Evolutionary conservation across 2,888 invertebrate genomes (phyloP).

Genomic region (Ctena decussata): DNA sequence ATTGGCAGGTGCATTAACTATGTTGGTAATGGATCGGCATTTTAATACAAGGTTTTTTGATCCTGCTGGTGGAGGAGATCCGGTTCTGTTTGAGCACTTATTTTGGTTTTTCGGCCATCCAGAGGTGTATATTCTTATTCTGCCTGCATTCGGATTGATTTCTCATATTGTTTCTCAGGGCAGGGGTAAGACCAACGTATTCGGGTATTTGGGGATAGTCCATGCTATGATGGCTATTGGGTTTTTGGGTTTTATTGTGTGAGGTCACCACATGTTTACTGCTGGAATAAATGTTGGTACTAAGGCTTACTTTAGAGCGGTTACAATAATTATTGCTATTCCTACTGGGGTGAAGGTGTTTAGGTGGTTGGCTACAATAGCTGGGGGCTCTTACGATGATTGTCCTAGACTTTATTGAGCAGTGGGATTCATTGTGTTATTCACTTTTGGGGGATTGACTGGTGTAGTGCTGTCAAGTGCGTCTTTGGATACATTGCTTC

Average conservation of each 20-base stretch:
- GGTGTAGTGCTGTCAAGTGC: conserved; percentile 89
- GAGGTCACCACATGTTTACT: conserved; percentile 95
- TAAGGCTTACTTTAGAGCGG: conserved; percentile 94
- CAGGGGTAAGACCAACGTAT: conserved; percentile 91
- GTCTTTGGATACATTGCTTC: conserved; percentile 92
- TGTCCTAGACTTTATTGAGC: conserved; percentile 90
- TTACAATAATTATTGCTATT: conserved; percentile 93
- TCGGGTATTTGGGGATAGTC: conserved; percentile 92
- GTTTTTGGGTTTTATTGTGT: conserved; percentile 93
- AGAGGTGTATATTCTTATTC: conserved; percentile 95
- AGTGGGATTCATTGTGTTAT: conserved; percentile 93
- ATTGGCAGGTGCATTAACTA: conserved; percentile 93
- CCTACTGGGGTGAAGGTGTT: conserved; percentile 95
- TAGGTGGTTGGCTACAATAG: conserved; percentile 89
- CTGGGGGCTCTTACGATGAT: conserved; percentile 90
- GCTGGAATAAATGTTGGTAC: conserved; percentile 94
- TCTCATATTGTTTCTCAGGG: conserved; percentile 91
- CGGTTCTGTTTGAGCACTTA: conserved; percentile 93
- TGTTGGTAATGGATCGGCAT: conserved; percentile 93
- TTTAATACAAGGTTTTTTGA: conserved; percentile 94
- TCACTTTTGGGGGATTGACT: conserved; percentile 91
- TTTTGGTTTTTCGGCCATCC: conserved; percentile 96
- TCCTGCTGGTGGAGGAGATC: conserved; percentile 93
- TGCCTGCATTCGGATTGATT: conserved; percentile 94
- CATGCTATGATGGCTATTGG: conserved; percentile 95